Evolutionary conservation across 1,140 invertebrate genomes (phyloP).

Genomic region (Kradibia gibbosae): DNA sequence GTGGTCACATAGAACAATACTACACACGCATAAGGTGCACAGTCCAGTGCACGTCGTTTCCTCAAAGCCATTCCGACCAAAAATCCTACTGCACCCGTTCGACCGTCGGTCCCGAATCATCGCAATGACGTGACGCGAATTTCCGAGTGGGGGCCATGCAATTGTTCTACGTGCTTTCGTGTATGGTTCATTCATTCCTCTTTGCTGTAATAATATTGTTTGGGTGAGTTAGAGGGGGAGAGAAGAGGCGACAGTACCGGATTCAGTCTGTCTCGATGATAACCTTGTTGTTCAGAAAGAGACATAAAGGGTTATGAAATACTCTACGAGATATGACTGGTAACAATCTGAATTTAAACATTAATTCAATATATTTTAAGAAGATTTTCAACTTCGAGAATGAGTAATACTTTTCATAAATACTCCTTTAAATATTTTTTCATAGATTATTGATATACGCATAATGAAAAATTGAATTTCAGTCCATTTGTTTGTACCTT

Average conservation of each 20-base stretch:
- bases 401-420: no score
- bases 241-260: not conserved
- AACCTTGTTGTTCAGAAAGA: not conserved
- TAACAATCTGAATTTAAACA: no score
- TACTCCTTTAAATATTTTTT: no score
- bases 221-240: not conserved
- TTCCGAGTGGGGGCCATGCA: conserved; percentile 36
- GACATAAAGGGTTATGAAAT: no score
- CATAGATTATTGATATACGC: no score
- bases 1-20: conserved; percentile 4
- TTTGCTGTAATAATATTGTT: not conserved
- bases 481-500: no score
- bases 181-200: conserved; percentile 16
- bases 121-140: conserved; percentile 53
- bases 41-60: not conserved
- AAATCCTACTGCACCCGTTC: not conserved
- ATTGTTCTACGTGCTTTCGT: conserved; percentile 51
- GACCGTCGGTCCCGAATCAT: no score
- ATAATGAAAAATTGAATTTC: no score
- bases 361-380: no score
- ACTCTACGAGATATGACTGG: no score
- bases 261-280: not conserved
- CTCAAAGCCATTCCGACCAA: not conserved
- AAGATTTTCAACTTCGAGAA: no score
- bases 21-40: conserved; percentile 27